phyloP scores from a whole-genome alignment of 2,888 invertebrate genomes.

The Podabrus alpinus region DNA sequence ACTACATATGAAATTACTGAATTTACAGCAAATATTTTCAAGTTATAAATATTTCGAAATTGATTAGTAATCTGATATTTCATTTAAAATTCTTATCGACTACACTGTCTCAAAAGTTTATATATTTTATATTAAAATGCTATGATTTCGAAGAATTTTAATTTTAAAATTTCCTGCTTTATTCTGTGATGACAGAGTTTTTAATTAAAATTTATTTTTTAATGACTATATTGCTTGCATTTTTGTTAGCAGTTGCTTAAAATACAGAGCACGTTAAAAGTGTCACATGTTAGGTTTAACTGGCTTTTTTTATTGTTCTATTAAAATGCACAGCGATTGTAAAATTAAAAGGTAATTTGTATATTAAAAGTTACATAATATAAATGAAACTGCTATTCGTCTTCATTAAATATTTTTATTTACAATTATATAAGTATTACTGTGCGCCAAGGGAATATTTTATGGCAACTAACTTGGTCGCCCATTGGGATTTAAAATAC shows the following conservation, averaged over 20 bases:
- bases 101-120: not conserved
- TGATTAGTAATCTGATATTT: not conserved
- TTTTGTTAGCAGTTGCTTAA: not conserved
- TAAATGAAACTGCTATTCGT: not conserved
- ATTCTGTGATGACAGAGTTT: not conserved
- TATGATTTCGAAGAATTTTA: not conserved
- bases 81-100: not conserved
- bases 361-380: not conserved
- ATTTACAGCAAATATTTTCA: not conserved
- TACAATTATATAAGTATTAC: not conserved
- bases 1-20: too few relatives aligned
- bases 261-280: conserved; percentile 1
- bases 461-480: not conserved
- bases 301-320: not conserved
- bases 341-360: not conserved
- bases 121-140: not conserved
- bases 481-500: not conserved
- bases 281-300: conserved; percentile 1
- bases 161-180: not conserved
- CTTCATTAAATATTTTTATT: not conserved
- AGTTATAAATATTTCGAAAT: not conserved
- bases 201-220: not conserved
- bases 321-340: not conserved
- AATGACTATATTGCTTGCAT: not conserved
- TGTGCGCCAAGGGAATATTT: not conserved